phyloP scores from a whole-genome alignment of 2,888 invertebrate genomes.

The Amiota mariae region DNA sequence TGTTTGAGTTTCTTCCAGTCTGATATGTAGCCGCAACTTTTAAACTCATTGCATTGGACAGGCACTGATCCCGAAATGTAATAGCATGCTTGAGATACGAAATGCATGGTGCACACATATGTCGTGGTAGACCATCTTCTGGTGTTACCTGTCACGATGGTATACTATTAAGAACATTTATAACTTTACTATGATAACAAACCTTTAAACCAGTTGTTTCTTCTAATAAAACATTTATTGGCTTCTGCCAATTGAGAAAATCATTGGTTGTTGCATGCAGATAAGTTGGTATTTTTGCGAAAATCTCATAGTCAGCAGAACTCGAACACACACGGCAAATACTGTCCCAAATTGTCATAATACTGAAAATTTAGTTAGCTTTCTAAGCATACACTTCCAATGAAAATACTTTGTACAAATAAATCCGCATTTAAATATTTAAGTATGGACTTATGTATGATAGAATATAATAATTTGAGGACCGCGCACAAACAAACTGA shows the following conservation, averaged over 20 bases:
- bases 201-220: slow-evolving; percentile 72
- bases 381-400: no score
- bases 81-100: slow-evolving; percentile 73
- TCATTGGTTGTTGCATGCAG: slow-evolving; percentile 71
- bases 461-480: no score
- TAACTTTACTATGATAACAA: background rate
- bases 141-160: slow-evolving; percentile 56
- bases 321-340: slow-evolving; percentile 73
- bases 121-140: slow-evolving; percentile 70
- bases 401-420: no score
- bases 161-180: background rate
- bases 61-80: slow-evolving; percentile 71
- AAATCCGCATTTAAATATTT: no score
- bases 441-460: no score
- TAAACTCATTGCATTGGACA: slow-evolving; percentile 66
- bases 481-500: no score
- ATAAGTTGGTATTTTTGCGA: slow-evolving; percentile 71
- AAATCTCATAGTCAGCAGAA: slow-evolving; percentile 71
- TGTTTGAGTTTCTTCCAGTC: background rate
- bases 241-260: slow-evolving; percentile 69
- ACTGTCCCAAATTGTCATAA: slow-evolving; percentile 66
- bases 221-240: slow-evolving; percentile 67
- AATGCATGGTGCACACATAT: slow-evolving; percentile 72
- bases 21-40: slow-evolving; percentile 48
- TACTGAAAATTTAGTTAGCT: background rate